Conservation (phyloP, 2,113 vertebrate genomes). For the Mugil cephalus region DNA sequence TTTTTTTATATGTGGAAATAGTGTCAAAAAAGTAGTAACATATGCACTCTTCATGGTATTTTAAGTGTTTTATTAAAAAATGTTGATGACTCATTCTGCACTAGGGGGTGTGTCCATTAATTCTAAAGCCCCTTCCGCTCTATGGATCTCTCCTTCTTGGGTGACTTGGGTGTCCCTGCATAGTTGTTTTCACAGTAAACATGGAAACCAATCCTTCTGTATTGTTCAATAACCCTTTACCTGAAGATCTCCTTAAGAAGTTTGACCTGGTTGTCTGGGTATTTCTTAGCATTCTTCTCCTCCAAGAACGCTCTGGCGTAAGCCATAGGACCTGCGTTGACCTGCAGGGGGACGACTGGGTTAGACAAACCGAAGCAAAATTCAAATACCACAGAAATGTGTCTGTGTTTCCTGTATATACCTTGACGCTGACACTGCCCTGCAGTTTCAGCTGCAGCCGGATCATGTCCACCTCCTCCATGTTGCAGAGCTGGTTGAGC, state of each 20-base stretch:
- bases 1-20: too few species aligned
- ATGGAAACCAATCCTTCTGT: too few species aligned
- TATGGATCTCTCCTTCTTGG: too few species aligned
- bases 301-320: slow-evolving; percentile 97
- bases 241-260: slow-evolving; percentile 98
- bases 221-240: slow-evolving; percentile 72
- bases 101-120: too few species aligned
- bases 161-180: too few species aligned
- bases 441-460: slow-evolving; percentile 97
- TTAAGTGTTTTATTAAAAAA: too few species aligned
- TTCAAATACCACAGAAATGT: not conserved
- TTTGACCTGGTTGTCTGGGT: slow-evolving; percentile 98
- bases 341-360: slow-evolving; percentile 75
- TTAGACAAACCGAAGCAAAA: slow-evolving; percentile 17
- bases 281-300: slow-evolving; percentile 97
- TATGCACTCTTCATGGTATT: too few species aligned
- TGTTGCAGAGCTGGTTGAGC: slow-evolving; percentile 95
- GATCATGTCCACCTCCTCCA: slow-evolving; percentile 99
- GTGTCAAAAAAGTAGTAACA: too few species aligned
- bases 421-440: slow-evolving; percentile 94
- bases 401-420: slow-evolving; percentile 23
- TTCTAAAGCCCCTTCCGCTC: too few species aligned
- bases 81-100: too few species aligned
- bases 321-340: slow-evolving; percentile 98
- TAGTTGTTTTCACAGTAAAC: too few species aligned